Base-by-base conservation (phyloP, 2,888 invertebrate species). In the Drosophila kuntzei region DNA sequence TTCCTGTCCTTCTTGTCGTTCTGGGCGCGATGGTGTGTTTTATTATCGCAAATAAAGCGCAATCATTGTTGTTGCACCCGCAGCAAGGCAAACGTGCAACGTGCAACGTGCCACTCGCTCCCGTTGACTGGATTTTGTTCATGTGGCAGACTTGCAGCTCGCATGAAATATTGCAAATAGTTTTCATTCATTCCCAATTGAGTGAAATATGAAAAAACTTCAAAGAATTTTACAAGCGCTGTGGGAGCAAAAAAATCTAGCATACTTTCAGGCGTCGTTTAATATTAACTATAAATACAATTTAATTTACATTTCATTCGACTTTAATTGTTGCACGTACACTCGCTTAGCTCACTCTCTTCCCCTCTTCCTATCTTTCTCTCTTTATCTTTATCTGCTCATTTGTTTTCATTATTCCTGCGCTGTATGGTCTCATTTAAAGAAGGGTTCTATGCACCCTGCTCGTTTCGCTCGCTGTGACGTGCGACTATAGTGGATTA, bases 11-110 rank as follows among this genome's bases (percentile, higher is more conserved):
- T 65, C 64, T 72, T 78, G 76, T 63, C 59, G 53, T 63, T 60
- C 36, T 37, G 57, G 69, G 71, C 65, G 84, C 84, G 80, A 86
- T 89, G 87, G 81, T 78, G 87, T 90, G 84, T 89, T 89, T 89
- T 89, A 89, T 89, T 88, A 90, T 89, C 79, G 83, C 88, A 89
- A 89, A 89, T 89, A 89, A 89, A 89, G 86, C 87, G 87, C 87
- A 89, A 89, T 89, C 89, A 89, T 81, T 85, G 89, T 83, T 87
- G 83, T 81, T 87, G 81, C 87, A 87, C 67, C 77, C 71, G 71
- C 80, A 76, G 76, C 71, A 69, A 34, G 36, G 46, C 61, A 39
- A 66, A 46, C 58, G 49, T 61, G 49, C 47, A 32, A 43, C 70
- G 3, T 34, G 51, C 36, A 63, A 41, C 57, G 47, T 61, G 53